phyloP scores from a whole-genome alignment of 2,888 invertebrate genomes.

The Xanthostigma xanthostigma region DNA sequence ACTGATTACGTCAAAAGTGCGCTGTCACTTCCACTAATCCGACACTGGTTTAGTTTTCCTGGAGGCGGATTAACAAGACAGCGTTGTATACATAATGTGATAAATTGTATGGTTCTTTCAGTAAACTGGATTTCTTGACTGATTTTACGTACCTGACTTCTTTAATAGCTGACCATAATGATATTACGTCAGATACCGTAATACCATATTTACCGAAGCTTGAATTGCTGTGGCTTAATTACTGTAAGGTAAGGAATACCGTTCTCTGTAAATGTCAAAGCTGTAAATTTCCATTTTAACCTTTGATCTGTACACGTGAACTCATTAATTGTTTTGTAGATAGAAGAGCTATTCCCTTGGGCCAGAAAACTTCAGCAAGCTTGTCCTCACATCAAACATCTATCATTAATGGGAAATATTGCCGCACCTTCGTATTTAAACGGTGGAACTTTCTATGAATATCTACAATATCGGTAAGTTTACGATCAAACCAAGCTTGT shows the following conservation, averaged over 20 bases:
- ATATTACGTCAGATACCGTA: slow-evolving; percentile 48
- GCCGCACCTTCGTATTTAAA: slow-evolving; percentile 65
- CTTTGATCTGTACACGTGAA: neutral
- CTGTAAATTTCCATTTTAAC: neutral
- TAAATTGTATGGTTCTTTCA: slow-evolving; percentile 24
- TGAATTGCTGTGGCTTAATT: slow-evolving; percentile 61
- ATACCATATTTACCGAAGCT: slow-evolving; percentile 59
- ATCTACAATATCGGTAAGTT: slow-evolving; percentile 55
- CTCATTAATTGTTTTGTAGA: slow-evolving; percentile 37
- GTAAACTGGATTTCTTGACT: slow-evolving; percentile 55
- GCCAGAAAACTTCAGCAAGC: slow-evolving; percentile 51
- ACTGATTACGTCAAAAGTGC: too few species aligned
- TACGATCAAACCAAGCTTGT: neutral
- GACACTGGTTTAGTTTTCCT: too few species aligned
- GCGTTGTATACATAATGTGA: neutral
- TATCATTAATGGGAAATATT: slow-evolving; percentile 76
- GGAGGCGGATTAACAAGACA: too few species aligned
- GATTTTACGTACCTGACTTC: slow-evolving; percentile 60
- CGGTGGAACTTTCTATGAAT: slow-evolving; percentile 60
- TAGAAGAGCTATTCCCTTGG: slow-evolving; percentile 52
- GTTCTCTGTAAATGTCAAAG: neutral
- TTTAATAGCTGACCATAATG: slow-evolving; percentile 69
- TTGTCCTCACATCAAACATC: slow-evolving; percentile 55
- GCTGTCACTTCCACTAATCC: too few species aligned
- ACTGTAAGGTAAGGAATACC: slow-evolving; percentile 41